Conservation (phyloP, 2,888 invertebrate species). For the Stictocephala bisonia region DNA sequence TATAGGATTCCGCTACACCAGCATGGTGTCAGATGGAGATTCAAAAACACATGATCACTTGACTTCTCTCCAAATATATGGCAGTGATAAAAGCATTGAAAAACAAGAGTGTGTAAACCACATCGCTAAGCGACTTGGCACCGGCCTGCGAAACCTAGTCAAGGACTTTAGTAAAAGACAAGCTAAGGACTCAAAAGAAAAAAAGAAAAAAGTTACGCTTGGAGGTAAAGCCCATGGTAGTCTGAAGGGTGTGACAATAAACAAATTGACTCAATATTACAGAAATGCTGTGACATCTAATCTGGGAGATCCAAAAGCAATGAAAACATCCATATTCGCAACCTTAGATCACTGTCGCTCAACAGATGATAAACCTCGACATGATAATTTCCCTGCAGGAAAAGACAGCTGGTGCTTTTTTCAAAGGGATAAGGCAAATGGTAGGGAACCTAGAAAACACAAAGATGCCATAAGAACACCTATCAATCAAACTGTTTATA, state of each 20-base stretch:
- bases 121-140: slow-evolving; percentile 15
- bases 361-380: slow-evolving; percentile 1
- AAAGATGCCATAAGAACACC: slow-evolving; percentile 16
- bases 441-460: slow-evolving; percentile 15
- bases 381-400: slow-evolving; percentile 23
- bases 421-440: not conserved
- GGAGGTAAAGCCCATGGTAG: slow-evolving; percentile 27
- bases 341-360: slow-evolving; percentile 20
- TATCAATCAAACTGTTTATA: not conserved
- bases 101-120: slow-evolving; percentile 28
- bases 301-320: not conserved
- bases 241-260: not conserved
- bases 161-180: slow-evolving; percentile 10
- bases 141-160: slow-evolving; percentile 16
- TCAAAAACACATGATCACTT: not conserved
- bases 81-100: not conserved
- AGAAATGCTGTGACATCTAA: slow-evolving; percentile 4
- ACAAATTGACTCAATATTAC: slow-evolving; percentile 15
- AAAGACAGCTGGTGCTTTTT: slow-evolving; percentile 25
- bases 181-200: not conserved
- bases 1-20: slow-evolving; percentile 16
- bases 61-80: slow-evolving; percentile 1
- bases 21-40: slow-evolving; percentile 17
- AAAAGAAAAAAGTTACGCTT: slow-evolving; percentile 20
- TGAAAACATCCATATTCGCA: slow-evolving; percentile 23